Base-by-base conservation (phyloP, 2,797 vertebrate genomes). In the Pteropus rufus region DNA sequence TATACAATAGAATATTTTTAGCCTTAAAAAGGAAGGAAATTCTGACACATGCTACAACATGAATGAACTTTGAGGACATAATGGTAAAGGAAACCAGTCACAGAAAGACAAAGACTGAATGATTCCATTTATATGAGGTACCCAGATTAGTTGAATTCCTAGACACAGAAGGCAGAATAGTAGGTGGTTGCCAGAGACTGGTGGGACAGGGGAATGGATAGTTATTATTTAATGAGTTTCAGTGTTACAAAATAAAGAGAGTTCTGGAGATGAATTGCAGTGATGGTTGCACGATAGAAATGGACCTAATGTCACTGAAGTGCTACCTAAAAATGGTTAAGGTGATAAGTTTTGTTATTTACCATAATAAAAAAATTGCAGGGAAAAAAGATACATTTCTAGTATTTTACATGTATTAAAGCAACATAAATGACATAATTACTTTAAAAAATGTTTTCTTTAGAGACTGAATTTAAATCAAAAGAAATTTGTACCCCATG, bases 161-260 rank as follows among this genome's bases (percentile, higher is more conserved):
- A 60, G 44, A 72, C 2, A 64, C 23, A 46, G 23, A 80, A 60
- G 15, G 39, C 5, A 86, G 34, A 80, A 86, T 29, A 9, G 44
- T 65, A 15, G 12, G 44, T 73, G 16, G 9, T 39, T 75, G 18
- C 26, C 26, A 95, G 65, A 8, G 23, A 64, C 49, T 46, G 4
- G 2, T 7, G 23, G 36, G 18, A 26, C 1, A 36, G n/a, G 39
- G 12, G 19, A 46, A 73, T 39, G 10, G 23, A 41, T 4, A 79
- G 10, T 91, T 85, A 64, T 5, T 34, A 5, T 36, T 86, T 64
- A 65, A 58, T 44, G n/a, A 15, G 10, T 56, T 46, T 84, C n/a
- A 73, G n/a, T 93, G 89, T 93, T 67, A 77, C 18, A 92, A 82
- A 62, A 95, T 76, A 19, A 86, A 39, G 44, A 65, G 52, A 34